Evolutionary conservation across 2,888 invertebrate genomes (phyloP).

Genomic region (Oithona nana): DNA sequence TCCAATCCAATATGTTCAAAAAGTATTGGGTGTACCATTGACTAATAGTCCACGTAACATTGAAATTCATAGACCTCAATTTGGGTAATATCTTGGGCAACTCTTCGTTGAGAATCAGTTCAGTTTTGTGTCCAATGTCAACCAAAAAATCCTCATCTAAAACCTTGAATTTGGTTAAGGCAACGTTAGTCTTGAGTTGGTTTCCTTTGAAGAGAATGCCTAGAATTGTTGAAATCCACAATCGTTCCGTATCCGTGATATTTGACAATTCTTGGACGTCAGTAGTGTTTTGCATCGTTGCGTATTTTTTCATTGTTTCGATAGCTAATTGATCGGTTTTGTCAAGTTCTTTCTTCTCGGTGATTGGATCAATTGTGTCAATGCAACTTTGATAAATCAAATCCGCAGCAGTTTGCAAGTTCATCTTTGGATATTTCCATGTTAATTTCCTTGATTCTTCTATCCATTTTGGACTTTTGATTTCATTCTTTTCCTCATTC

Average conservation of each 20-base stretch:
- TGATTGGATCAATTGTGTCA: background rate
- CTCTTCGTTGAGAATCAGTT: constrained; percentile 2
- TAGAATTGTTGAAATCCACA: background rate
- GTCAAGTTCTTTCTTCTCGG: background rate
- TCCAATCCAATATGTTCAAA: constrained; percentile 20
- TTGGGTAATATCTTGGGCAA: background rate
- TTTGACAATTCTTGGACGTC: background rate
- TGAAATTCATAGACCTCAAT: background rate
- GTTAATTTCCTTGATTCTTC: background rate
- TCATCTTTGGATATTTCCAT: background rate
- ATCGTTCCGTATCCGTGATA: background rate
- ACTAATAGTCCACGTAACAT: background rate
- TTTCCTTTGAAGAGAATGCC: background rate
- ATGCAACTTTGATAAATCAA: background rate
- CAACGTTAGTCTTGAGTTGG: background rate
- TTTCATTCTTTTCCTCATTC: background rate
- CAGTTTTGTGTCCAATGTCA: background rate
- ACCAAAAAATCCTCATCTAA: background rate
- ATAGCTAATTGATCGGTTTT: background rate
- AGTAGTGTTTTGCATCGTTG: background rate
- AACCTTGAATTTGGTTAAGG: background rate
- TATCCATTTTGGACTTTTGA: no score
- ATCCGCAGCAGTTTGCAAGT: no score
- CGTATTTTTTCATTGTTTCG: background rate
- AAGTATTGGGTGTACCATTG: constrained; percentile 19